Evolutionary conservation across 2,797 vertebrate species (phyloP).

Genomic region (Anolis apletophallus): DNA sequence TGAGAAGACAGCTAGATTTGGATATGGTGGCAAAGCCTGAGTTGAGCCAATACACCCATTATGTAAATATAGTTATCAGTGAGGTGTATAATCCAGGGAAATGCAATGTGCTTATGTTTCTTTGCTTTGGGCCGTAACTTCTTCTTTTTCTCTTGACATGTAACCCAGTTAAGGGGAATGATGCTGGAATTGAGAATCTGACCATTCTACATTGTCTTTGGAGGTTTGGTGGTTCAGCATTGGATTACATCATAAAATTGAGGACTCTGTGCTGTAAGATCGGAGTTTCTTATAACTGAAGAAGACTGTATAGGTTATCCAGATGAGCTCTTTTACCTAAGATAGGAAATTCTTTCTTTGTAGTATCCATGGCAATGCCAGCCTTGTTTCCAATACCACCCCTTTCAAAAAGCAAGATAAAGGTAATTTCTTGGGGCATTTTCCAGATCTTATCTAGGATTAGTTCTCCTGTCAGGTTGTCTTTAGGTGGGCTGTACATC

Average conservation of each 20-base stretch:
- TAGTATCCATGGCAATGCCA: background rate
- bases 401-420: background rate
- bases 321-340: background rate
- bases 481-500: background rate
- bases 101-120: background rate
- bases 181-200: background rate
- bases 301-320: background rate
- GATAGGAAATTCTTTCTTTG: conserved; percentile 3
- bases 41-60: background rate
- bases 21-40: background rate
- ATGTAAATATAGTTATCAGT: conserved; percentile 8
- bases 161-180: background rate
- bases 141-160: background rate
- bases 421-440: background rate
- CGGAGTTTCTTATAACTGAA: background rate
- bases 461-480: background rate
- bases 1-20: background rate
- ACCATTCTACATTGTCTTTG: background rate
- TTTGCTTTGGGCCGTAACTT: background rate
- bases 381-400: background rate
- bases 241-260: conserved; percentile 4
- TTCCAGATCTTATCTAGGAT: background rate
- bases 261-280: background rate
- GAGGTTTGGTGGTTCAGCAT: background rate
- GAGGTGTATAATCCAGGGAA: background rate